These are phyloP conservation scores for Trachythela sp. DNA, from an alignment of 64 coral and sea anemone genomes.

Conservation along the genomic window DNA sequence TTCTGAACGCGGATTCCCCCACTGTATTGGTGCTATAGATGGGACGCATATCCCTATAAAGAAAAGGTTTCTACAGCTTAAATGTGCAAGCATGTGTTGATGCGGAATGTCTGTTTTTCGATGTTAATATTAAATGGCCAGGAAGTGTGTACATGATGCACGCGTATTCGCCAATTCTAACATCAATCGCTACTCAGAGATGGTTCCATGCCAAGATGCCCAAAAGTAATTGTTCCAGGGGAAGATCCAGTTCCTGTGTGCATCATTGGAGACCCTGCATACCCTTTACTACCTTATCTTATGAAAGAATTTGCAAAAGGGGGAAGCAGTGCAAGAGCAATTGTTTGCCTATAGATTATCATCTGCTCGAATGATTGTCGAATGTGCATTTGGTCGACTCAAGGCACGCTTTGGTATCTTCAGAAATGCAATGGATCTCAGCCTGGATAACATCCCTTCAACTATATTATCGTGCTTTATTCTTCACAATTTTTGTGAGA, in stretches of 20 bases:
- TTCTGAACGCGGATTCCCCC: not conserved
- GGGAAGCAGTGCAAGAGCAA: not conserved
- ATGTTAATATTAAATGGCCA: not conserved
- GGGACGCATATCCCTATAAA: not conserved
- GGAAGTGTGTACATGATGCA: not conserved
- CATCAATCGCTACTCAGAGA: not conserved
- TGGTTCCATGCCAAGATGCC: not conserved
- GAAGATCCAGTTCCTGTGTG: not conserved
- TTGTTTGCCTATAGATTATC: not conserved
- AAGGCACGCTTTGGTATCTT: not conserved
- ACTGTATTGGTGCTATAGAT: not conserved
- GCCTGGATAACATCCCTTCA: not conserved
- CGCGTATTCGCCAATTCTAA: not conserved
- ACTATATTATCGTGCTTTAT: not conserved
- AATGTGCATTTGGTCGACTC: not conserved
- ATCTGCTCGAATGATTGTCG: not conserved
- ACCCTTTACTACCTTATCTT: not conserved
- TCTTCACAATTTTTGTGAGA: constrained; percentile 1
- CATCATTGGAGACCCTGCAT: not conserved
- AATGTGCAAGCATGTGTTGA: not conserved
- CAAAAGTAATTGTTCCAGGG: not conserved
- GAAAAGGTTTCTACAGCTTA: not conserved
- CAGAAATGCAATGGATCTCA: not conserved
- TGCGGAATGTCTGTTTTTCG: not conserved
- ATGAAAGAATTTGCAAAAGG: not conserved